phyloP scores from a whole-genome alignment of 1,140 invertebrate genomes.

The Phthorimaea operculella region DNA sequence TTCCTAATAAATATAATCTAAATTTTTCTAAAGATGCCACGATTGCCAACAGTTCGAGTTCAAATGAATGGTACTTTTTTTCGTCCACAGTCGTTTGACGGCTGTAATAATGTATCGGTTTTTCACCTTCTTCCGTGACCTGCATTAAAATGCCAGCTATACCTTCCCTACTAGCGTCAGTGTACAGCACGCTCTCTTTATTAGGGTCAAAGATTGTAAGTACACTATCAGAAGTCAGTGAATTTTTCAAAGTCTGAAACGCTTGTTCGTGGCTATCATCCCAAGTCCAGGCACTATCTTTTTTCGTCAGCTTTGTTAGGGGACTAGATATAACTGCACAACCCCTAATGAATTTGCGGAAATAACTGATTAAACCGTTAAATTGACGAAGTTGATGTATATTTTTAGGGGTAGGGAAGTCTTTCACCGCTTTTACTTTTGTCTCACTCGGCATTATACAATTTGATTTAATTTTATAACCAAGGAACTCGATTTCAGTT shows the following conservation, averaged over 20 bases:
- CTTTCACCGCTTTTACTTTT: constrained; percentile 1
- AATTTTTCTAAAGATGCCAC: background rate
- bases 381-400: constrained; percentile 11
- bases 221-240: background rate
- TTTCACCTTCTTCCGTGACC: constrained; percentile 1
- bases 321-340: constrained; percentile 21
- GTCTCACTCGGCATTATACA: background rate
- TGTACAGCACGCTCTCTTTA: background rate
- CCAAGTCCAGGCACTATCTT: constrained; percentile 15
- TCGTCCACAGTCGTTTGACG: background rate
- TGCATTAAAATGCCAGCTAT: constrained; percentile 6
- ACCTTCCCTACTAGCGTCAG: background rate
- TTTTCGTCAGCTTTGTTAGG: constrained; percentile 19
- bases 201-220: background rate
- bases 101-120: constrained; percentile 4
- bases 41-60: constrained; percentile 3
- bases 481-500: background rate
- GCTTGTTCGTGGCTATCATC: background rate
- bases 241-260: constrained; percentile 2
- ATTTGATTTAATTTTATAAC: background rate
- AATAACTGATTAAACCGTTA: constrained; percentile 1
- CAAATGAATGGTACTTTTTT: constrained; percentile 5
- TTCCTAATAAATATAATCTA: constrained; percentile 2
- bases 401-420: constrained; percentile 21
- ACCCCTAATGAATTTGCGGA: constrained; percentile 23